These are phyloP conservation scores for Miniopterus natalensis DNA, from an alignment of 2,113 vertebrate genomes.

Conservation along the genomic window DNA sequence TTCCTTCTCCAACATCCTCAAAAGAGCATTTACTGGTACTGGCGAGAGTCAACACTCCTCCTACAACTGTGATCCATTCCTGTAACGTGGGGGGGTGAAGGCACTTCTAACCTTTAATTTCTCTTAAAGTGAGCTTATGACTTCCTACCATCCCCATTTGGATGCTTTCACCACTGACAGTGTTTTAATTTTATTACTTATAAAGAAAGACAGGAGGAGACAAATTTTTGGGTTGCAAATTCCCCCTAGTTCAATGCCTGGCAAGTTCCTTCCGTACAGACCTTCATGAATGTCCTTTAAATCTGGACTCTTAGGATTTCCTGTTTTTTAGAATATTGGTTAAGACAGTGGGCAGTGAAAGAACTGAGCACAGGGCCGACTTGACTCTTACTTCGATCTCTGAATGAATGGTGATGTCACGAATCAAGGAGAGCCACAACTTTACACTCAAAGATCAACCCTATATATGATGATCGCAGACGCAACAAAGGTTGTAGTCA, in stretches of 20 bases:
- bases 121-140: conserved; percentile 35
- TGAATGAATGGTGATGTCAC: neutral
- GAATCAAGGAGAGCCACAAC: neutral
- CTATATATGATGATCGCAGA: neutral
- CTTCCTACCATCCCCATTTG: neutral
- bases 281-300: conserved; percentile 27
- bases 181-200: conserved; percentile 58
- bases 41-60: neutral
- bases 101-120: conserved; percentile 54
- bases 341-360: neutral
- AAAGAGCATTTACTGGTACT: neutral
- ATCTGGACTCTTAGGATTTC: neutral
- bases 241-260: neutral
- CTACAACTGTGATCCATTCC: neutral
- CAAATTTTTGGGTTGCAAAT: conserved; percentile 36
- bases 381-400: neutral
- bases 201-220: neutral
- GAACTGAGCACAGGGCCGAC: neutral
- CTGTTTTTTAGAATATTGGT: neutral
- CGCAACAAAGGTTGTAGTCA: neutral
- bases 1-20: conserved; percentile 5
- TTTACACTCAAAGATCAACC: neutral
- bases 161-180: conserved; percentile 15
- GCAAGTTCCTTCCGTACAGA: neutral
- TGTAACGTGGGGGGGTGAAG: neutral